Conservation (phyloP, 1,140 invertebrate genomes). For the Lamellibrachia luymesi region DNA sequence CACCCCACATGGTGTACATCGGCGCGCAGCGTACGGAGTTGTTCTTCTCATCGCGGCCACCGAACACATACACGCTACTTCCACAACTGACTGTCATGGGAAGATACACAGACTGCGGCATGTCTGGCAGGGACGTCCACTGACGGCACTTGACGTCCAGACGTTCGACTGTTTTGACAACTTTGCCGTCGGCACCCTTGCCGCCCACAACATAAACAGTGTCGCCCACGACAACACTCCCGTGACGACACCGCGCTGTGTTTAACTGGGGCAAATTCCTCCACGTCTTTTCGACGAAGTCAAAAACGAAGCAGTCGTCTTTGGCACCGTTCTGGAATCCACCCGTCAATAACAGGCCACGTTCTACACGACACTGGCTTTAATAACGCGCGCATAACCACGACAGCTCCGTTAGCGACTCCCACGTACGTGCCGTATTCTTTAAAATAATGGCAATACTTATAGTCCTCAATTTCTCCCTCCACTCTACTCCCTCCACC, state of each 20-base stretch:
- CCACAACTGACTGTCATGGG: background rate
- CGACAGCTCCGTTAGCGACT: background rate
- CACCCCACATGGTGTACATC: background rate
- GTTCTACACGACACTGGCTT: too few species aligned
- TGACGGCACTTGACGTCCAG: background rate
- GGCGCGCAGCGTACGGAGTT: background rate
- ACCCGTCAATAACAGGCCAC: too few species aligned
- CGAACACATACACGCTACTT: background rate
- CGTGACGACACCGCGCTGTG: background rate
- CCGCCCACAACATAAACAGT: slow-evolving; percentile 14
- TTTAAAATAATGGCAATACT: background rate
- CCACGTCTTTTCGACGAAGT: too few species aligned
- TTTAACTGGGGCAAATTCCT: too few species aligned
- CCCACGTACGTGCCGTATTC: background rate
- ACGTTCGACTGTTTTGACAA: slow-evolving; percentile 6
- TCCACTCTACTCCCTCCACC: background rate
- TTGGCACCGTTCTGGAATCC: too few species aligned
- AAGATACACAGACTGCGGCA: background rate
- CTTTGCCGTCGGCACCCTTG: background rate
- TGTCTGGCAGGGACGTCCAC: background rate
- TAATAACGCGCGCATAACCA: too few species aligned
- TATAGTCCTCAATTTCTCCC: background rate
- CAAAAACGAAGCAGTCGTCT: too few species aligned
- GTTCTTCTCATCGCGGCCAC: background rate
- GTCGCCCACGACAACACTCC: background rate